Evolutionary conservation across 2,797 vertebrate genomes (phyloP).

Genomic region (Gymnothorax javanicus): DNA sequence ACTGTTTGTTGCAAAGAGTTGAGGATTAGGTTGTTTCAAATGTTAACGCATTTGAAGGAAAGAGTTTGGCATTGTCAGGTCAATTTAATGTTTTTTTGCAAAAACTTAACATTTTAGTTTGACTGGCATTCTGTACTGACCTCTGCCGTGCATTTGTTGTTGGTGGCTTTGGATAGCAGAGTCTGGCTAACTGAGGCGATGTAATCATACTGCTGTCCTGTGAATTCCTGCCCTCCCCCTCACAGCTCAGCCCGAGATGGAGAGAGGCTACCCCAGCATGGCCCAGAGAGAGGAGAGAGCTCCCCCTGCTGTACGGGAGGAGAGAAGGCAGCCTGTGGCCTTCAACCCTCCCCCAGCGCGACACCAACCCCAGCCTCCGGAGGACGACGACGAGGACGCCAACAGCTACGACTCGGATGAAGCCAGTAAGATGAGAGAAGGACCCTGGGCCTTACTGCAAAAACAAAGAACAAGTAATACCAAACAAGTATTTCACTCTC

Average conservation of each 20-base stretch:
- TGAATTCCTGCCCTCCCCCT: background rate
- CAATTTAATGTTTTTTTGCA: too few relatives aligned
- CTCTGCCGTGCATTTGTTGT: too few relatives aligned
- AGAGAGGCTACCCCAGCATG: constrained; percentile 21
- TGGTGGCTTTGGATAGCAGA: too few relatives aligned
- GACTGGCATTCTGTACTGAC: too few relatives aligned
- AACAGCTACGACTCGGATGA: constrained; percentile 97
- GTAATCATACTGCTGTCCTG: background rate
- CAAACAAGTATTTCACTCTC: too few relatives aligned
- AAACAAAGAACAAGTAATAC: too few relatives aligned
- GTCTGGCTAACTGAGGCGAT: background rate
- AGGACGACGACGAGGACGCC: constrained; percentile 86
- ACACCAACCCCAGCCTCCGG: constrained; percentile 58
- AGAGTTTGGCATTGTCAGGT: too few relatives aligned
- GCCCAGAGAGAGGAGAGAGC: constrained; percentile 67
- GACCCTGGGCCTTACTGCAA: background rate
- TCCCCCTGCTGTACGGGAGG: constrained; percentile 67
- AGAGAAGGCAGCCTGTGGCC: constrained; percentile 70
- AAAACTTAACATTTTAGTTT: too few relatives aligned
- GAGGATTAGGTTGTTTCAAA: too few relatives aligned
- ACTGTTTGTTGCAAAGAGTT: too few relatives aligned
- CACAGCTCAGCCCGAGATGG: constrained; percentile 53
- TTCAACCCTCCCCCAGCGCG: constrained; percentile 64
- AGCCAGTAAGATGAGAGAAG: constrained; percentile 77
- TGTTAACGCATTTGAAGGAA: too few relatives aligned